Base-by-base conservation (phyloP, 1,140 invertebrate genomes). In the Cydia amplana region DNA sequence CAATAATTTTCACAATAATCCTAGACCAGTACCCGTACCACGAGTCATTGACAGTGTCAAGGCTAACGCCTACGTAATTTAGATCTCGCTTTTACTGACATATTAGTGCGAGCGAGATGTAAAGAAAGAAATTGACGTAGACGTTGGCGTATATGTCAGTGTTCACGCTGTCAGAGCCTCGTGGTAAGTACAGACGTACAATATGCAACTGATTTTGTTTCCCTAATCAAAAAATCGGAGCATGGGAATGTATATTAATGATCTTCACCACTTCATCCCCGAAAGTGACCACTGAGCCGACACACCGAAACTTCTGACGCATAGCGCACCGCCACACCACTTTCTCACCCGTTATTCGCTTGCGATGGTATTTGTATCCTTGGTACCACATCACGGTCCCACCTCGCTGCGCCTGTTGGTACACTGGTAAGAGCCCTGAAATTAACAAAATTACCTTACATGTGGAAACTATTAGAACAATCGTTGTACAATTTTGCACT, bases 361-460 rank as follows among this genome's bases (percentile, higher is more conserved):
- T 40, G 4, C 32, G 65, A 4, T 70, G 36, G 28, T 70, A 70
- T 36, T 70, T 70, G 65, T 70, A 70, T 36, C 65, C 65, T 70
- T 36, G 65, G 65, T 70, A 70, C 28, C 28, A 36, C 65, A 70
- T 32, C n/a, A 18, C n/a, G 14, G n/a, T n/a, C 18, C 65, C 65
- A 10, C 65, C 65, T 6, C 65, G 55, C 7, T 2, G 7, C 20
- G 55, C 20, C 55, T 9, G 18, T 23, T 60, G 4, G 55, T 23
- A 60, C n/a, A 60, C 20, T 23, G 55, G 18, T 60, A 60, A 18
- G 16, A 18, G 20, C 2, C 55, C 55, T 60, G 55, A 0, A 60
- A 60, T 60, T 12, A 23, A 4, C 2, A 12, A 18, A 55, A 18
- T 4, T 60, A 60, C 4, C 28, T 28, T 28, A 28, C 16, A 23